Percentiles rank a stretch among this genome's conserved stretches.
phyloP scores from a whole-genome alignment of 2,797 vertebrate species.

The Protosalanx chinensis region DNA sequence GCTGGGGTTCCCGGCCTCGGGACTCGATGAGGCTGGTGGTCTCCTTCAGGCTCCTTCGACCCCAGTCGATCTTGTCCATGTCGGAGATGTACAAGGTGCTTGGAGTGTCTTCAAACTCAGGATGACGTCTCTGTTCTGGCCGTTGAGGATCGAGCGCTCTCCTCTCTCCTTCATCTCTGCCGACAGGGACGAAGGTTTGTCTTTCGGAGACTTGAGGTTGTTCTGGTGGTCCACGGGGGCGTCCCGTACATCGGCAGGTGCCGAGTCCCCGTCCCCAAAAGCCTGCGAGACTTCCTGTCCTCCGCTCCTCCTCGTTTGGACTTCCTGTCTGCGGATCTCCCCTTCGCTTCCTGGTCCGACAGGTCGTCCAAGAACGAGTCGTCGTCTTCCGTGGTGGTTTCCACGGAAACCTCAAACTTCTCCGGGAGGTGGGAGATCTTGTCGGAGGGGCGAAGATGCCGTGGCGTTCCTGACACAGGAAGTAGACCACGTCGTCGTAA shows the following conservation, averaged over 20 bases:
- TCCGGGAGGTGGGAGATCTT: slow-evolving; percentile 84
- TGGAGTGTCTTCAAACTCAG: slow-evolving; percentile 56
- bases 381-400: slow-evolving; percentile 74
- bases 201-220: slow-evolving; percentile 48
- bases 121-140: slow-evolving; percentile 46
- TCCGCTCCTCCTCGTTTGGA: slow-evolving; percentile 37
- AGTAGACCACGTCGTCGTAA: slow-evolving; percentile 85
- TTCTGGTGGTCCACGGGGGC: slow-evolving; percentile 23
- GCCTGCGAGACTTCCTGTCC: slow-evolving; percentile 31
- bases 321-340: slow-evolving; percentile 40
- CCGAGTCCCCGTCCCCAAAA: slow-evolving; percentile 29
- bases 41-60: slow-evolving; percentile 39
- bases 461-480: slow-evolving; percentile 82
- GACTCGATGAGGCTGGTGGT: slow-evolving; percentile 72
- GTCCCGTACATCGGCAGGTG: slow-evolving; percentile 32
- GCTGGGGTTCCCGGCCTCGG: slow-evolving; percentile 63
- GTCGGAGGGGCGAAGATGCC: slow-evolving; percentile 93
- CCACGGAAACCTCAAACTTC: slow-evolving; percentile 64
- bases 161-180: slow-evolving; percentile 39
- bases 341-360: slow-evolving; percentile 45
- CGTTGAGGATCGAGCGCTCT: slow-evolving; percentile 45
- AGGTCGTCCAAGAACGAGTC: slow-evolving; percentile 75
- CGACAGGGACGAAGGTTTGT: slow-evolving; percentile 31
- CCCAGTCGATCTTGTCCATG: slow-evolving; percentile 33
- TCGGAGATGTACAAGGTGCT: slow-evolving; percentile 51